Base-by-base conservation (phyloP, 2,113 vertebrate species). In the Syngnathus floridae region DNA sequence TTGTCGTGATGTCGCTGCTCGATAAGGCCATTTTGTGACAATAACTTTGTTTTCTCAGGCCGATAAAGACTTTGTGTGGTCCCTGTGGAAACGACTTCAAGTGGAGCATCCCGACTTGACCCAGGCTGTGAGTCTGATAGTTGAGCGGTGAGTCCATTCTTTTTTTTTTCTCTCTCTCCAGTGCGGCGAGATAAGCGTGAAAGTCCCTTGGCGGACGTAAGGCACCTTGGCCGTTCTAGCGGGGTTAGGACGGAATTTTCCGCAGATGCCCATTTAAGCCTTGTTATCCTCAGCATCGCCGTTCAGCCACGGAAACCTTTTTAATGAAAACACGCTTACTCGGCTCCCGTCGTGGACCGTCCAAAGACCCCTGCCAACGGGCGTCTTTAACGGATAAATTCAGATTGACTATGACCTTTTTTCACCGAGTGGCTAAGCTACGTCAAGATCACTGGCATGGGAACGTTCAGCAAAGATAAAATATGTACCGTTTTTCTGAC, bases 51-150 rank as follows among this genome's bases (percentile, higher is more conserved):
- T 38, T 88, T 85, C 77, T 76, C 85, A 97, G 95, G 93, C 93
- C 75, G 93, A 96, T 87, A 98, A 98, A 90, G 94, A 98, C 87
- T 98, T 99, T 90, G 92, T 97, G 72, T 97, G 94, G 93, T 95
- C 92, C 69, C 91, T 98, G 69, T 98, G 95, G 95, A 98, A 96
- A 86, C 87, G 85, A 43, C 92, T 98, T 11, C 94, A 95, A 77
- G 85, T 92, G 62, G 91, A 92, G 80, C 94, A 91, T 82, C 93
- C 94, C 72, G 93, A 97, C 87, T 71, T 96, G 84, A 92, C 93
- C 65, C 90, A 95, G 79, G 92, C 91, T 65, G 76, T 98, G 82
- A 92, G 92, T 77, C 85, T 96, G 75, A 85, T 95, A 75, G 91
- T 95, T 40, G 93, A 96, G 84, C 93, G 94, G 94, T 99, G 82